phyloP scores from a whole-genome alignment of 2,113 vertebrate genomes.

The Taxidea taxus region DNA sequence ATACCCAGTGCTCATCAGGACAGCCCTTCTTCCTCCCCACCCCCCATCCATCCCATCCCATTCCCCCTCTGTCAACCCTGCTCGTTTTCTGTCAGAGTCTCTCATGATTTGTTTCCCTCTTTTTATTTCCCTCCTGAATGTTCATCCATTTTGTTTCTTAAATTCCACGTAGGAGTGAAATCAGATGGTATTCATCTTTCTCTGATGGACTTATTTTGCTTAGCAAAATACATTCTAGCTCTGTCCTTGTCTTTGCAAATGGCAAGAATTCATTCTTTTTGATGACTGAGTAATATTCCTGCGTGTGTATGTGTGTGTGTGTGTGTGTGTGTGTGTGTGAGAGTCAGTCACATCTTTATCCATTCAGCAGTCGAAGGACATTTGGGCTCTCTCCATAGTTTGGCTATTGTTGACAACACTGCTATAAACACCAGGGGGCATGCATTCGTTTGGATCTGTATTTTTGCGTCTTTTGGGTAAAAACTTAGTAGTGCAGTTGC shows the following conservation, averaged over 20 bases:
- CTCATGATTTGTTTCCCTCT: background rate
- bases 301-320: too few relatives aligned
- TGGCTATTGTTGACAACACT: background rate
- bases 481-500: background rate
- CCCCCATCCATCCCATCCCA: background rate
- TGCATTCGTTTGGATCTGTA: background rate
- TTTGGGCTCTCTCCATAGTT: background rate
- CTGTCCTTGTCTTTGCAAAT: background rate
- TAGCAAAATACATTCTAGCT: background rate
- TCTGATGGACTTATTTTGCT: background rate
- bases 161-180: background rate
- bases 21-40: background rate
- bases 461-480: background rate
- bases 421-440: background rate
- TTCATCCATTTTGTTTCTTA: background rate
- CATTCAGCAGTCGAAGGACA: background rate
- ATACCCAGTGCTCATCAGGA: background rate
- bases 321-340: too few relatives aligned
- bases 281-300: background rate
- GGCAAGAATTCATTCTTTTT: background rate
- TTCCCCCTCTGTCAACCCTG: background rate
- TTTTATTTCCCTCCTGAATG: background rate
- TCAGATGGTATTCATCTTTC: background rate
- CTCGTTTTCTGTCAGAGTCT: background rate
- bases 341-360: background rate